Conservation (phyloP, 2,797 vertebrate genomes). For the Eulemur mongoz region DNA sequence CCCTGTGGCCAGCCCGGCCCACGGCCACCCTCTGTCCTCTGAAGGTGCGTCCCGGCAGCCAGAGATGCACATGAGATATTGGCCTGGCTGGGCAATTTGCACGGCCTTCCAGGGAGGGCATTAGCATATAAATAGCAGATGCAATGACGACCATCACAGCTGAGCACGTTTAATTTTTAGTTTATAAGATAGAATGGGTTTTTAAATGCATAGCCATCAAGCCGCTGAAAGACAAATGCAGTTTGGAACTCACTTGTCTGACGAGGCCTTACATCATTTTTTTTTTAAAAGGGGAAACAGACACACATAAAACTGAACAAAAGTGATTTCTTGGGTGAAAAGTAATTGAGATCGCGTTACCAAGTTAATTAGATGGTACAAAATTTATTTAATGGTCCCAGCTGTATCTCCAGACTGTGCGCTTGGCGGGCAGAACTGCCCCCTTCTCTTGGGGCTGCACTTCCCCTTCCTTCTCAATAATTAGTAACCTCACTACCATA, state of each 20-base stretch:
- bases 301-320: constrained; percentile 87
- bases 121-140: constrained; percentile 99
- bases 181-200: constrained; percentile 99
- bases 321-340: constrained; percentile 86
- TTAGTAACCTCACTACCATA: constrained; percentile 61
- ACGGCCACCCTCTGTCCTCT: constrained; percentile 62
- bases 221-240: constrained; percentile 98
- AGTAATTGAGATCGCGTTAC: constrained; percentile 89
- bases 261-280: constrained; percentile 91
- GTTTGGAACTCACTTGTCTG: constrained; percentile 95
- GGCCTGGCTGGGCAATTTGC: constrained; percentile 97
- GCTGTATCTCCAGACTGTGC: constrained; percentile 74
- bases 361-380: constrained; percentile 88
- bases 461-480: constrained; percentile 67
- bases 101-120: constrained; percentile 95
- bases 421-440: constrained; percentile 53
- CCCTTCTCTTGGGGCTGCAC: background rate
- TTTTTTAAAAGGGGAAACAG: constrained; percentile 90
- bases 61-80: constrained; percentile 95
- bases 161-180: constrained; percentile 99
- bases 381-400: constrained; percentile 87
- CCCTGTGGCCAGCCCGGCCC: constrained; percentile 63
- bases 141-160: constrained; percentile 97
- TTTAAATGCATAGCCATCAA: constrained; percentile 98
- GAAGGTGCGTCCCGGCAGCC: constrained; percentile 83